Conservation (phyloP, 2,113 vertebrate genomes). For the Festucalex cinctus region DNA sequence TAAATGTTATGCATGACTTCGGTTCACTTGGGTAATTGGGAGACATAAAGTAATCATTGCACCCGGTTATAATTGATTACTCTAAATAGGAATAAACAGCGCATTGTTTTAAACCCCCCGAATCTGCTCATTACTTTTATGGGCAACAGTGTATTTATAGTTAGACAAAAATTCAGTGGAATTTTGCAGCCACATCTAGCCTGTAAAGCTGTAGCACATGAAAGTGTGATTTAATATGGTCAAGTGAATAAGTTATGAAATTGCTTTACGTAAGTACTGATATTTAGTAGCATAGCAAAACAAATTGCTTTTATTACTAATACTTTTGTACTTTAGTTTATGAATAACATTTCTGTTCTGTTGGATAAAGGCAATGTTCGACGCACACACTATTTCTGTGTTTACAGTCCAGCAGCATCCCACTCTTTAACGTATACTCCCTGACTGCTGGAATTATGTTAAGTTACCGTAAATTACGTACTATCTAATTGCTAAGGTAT, state of each 20-base stretch:
- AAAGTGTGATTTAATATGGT: background rate
- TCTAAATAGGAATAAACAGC: background rate
- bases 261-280: background rate
- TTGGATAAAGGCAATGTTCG: background rate
- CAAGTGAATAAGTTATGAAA: background rate
- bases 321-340: background rate
- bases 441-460: too few species aligned
- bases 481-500: too few species aligned
- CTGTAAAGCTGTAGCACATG: background rate
- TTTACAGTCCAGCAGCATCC: too few species aligned
- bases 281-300: background rate
- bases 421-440: too few species aligned
- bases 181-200: background rate
- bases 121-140: background rate
- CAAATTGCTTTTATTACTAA: background rate
- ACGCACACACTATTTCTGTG: too few species aligned
- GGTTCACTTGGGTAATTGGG: background rate
- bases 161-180: background rate
- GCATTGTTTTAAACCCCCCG: background rate
- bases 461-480: too few species aligned
- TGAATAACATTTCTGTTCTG: background rate
- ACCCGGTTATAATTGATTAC: background rate
- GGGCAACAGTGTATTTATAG: background rate
- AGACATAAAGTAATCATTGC: background rate
- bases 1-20: background rate